Base-by-base conservation (phyloP, 1,140 invertebrate genomes). In the Drosophila auraria region DNA sequence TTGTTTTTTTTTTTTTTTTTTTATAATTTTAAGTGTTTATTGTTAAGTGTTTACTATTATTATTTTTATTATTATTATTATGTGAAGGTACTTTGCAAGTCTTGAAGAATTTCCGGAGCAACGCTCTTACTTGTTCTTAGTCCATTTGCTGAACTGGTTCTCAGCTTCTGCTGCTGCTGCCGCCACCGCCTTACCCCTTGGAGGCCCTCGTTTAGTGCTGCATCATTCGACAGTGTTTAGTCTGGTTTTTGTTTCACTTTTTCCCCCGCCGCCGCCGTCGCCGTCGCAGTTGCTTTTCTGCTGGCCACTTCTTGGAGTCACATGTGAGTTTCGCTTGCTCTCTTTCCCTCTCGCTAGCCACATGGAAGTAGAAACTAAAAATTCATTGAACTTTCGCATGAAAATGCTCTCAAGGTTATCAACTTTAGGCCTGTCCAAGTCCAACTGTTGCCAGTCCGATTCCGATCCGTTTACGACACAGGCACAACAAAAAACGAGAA, bases 321-420 rank as follows among this genome's bases (percentile, higher is more conserved):
- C 82, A 84, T 86, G 82, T 84, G 82, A 66, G 78, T 78, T 79
- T 75, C 64, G 68, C 49, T 40, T 3, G 20, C 36, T 42, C 36
- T 12, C 40, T 36, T 33, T 30, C 36, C 12, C 15, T n/a, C 50
- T 40, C 20, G 14, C 33, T 40, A 11, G 54, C 54, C 61, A 80
- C 81, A 91, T 91, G 83, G 89, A 91, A 91, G 89, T 91, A 72
- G 87, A 91, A 92, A 87, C 87, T 87, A 91, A 91, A 92, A 92
- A 92, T 92, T 92, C 91, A 92, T 92, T 92, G 91, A 92, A 92
- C 91, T 92, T 92, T 92, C 91, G 91, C 91, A 92, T 92, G 86
- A 92, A 91, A 92, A 92, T 91, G 91, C 91, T 92, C 87, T 92
- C 91, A 92, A 92, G 91, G 91, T 92, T 92, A 92, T 92, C 91